Evolutionary conservation across 2,797 vertebrate species (phyloP).

Genomic region (Apogon talboti): DNA sequence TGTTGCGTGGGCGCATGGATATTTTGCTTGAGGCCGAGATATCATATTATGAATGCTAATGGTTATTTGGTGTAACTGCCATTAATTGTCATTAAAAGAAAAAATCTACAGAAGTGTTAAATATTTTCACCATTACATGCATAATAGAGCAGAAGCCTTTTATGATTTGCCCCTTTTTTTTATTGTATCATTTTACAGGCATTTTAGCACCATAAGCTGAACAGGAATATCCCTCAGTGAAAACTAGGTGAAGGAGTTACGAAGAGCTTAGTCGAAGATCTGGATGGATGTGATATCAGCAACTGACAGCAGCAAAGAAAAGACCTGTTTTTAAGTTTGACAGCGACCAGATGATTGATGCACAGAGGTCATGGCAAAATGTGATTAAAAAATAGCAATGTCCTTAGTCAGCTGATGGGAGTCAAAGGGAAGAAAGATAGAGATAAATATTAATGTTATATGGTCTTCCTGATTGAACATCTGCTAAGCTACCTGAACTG

Average conservation of each 20-base stretch:
- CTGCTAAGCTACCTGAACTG: constrained; percentile 4
- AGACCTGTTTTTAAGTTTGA: constrained; percentile 18
- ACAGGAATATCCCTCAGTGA: too few relatives aligned
- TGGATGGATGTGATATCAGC: background rate
- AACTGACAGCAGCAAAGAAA: constrained; percentile 14
- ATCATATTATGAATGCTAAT: constrained; percentile 64
- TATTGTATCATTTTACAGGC: background rate
- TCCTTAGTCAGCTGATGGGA: constrained; percentile 18
- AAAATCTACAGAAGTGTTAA: background rate
- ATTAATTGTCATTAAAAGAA: constrained; percentile 44
- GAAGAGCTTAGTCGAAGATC: too few relatives aligned
- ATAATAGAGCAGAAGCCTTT: constrained; percentile 8
- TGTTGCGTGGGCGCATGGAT: constrained; percentile 52
- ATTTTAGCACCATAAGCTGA: too few relatives aligned
- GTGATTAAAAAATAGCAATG: constrained; percentile 26
- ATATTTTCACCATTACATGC: background rate
- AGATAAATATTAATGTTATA: constrained; percentile 18
- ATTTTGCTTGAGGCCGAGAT: constrained; percentile 60
- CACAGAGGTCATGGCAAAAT: constrained; percentile 22
- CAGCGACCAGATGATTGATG: constrained; percentile 20
- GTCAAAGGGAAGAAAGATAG: constrained; percentile 12
- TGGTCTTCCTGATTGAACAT: constrained; percentile 4
- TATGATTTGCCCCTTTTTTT: constrained; percentile 16
- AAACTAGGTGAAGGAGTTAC: too few relatives aligned
- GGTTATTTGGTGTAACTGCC: constrained; percentile 45